These are phyloP conservation scores for Nowickia ferox DNA, from an alignment of 2,888 invertebrate species.

Conservation along the genomic window DNA sequence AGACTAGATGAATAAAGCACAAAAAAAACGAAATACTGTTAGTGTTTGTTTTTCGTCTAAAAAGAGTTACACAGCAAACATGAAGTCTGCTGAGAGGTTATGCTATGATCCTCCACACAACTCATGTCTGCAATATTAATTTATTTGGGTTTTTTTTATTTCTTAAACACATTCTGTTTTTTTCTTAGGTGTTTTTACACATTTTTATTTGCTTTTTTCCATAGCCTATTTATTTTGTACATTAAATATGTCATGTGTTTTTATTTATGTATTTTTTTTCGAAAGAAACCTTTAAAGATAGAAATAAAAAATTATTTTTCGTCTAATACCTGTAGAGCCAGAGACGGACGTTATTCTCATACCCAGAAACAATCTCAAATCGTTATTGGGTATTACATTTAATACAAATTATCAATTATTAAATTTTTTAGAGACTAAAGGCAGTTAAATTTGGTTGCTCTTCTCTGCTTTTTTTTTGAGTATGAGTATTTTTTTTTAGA, in stretches of 20 bases:
- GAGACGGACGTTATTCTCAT: neutral
- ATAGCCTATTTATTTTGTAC: slow-evolving; percentile 25
- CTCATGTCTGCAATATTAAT: slow-evolving; percentile 2
- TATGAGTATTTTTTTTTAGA: neutral
- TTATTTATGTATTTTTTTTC: neutral
- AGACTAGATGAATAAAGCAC: neutral
- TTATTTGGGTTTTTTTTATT: neutral
- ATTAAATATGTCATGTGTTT: slow-evolving; percentile 60
- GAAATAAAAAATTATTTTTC: no score
- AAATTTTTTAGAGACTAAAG: neutral
- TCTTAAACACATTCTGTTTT: slow-evolving; percentile 14
- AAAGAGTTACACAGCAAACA: neutral
- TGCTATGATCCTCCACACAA: neutral
- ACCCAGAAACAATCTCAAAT: neutral
- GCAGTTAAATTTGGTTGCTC: neutral
- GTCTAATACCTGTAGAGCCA: no score
- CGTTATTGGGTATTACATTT: neutral
- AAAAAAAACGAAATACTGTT: neutral
- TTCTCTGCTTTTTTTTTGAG: neutral
- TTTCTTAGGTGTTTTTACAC: slow-evolving; percentile 24
- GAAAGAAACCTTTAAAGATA: no score
- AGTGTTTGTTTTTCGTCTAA: neutral
- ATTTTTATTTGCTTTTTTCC: neutral
- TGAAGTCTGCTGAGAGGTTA: neutral
- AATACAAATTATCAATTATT: no score